phyloP scores from a whole-genome alignment of 2,113 vertebrate species.

The Trichomycterus rosablanca region DNA sequence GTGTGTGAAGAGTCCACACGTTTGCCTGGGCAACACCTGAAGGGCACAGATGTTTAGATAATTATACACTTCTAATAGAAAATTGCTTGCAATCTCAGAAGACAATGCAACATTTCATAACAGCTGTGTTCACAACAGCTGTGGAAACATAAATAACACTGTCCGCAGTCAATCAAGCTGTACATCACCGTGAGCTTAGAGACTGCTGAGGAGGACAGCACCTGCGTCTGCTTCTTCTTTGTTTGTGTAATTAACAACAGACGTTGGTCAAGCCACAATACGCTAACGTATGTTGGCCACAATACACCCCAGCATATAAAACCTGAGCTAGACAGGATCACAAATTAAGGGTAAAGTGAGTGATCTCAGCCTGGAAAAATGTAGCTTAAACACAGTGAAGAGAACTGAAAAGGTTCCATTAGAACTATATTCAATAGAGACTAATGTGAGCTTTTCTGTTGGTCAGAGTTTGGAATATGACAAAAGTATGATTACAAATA shows the following conservation, averaged over 20 bases:
- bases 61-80: background rate
- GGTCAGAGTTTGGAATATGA: too few species aligned
- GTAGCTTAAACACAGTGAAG: conserved; percentile 15
- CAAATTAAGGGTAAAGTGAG: conserved; percentile 21
- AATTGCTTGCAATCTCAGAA: background rate
- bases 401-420: background rate
- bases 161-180: background rate
- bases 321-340: background rate
- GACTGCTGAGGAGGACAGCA: too few species aligned
- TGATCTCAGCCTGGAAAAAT: conserved; percentile 29
- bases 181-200: too few species aligned
- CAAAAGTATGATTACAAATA: too few species aligned
- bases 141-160: too few species aligned
- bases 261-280: conserved; percentile 7
- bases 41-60: background rate
- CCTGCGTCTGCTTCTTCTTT: conserved; percentile 5
- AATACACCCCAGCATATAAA: conserved; percentile 19
- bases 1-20: conserved; percentile 85
- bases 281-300: conserved; percentile 15
- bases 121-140: background rate
- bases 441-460: background rate
- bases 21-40: conserved; percentile 83
- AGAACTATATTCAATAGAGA: conserved; percentile 1
- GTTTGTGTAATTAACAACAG: too few species aligned
- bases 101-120: conserved; percentile 1